Evolutionary conservation across 2,888 invertebrate genomes (phyloP).

Genomic region (Erebia aethiops): DNA sequence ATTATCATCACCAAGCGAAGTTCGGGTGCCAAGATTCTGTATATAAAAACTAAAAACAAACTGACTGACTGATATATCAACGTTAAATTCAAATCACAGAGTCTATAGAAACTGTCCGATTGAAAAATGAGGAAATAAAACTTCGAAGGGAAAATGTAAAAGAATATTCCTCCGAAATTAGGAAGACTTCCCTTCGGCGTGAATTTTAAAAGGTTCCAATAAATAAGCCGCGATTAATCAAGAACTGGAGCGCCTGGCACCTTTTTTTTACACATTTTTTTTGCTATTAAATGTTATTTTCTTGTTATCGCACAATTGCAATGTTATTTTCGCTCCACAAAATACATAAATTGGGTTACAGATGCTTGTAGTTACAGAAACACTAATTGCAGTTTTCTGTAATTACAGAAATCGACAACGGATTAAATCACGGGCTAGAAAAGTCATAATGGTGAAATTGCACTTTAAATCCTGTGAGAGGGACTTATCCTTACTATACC

Average conservation of each 20-base stretch:
- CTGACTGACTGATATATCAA: too few species aligned
- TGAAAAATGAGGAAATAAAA: too few species aligned
- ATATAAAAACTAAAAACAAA: too few species aligned
- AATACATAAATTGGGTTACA: slow-evolving; percentile 2
- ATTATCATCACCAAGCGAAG: too few species aligned
- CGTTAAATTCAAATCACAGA: too few species aligned
- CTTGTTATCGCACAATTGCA: neutral
- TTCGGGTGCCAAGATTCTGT: too few species aligned
- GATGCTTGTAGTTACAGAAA: slow-evolving; percentile 1
- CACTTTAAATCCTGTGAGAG: too few species aligned
- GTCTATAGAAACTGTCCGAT: too few species aligned
- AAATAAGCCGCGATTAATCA: slow-evolving; percentile 10
- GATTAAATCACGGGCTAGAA: too few species aligned
- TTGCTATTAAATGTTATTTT: neutral
- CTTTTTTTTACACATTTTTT: neutral
- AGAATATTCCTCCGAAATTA: neutral
- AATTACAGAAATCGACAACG: neutral
- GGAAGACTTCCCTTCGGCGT: neutral
- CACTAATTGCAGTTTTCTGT: neutral
- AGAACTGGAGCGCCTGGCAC: neutral
- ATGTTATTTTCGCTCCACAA: slow-evolving; percentile 5
- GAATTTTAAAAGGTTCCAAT: neutral
- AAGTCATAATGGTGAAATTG: too few species aligned
- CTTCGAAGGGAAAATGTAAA: too few species aligned
- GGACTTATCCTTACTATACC: too few species aligned